Base-by-base conservation (phyloP, 2,113 vertebrate species). In the Ammodytes dubius region DNA sequence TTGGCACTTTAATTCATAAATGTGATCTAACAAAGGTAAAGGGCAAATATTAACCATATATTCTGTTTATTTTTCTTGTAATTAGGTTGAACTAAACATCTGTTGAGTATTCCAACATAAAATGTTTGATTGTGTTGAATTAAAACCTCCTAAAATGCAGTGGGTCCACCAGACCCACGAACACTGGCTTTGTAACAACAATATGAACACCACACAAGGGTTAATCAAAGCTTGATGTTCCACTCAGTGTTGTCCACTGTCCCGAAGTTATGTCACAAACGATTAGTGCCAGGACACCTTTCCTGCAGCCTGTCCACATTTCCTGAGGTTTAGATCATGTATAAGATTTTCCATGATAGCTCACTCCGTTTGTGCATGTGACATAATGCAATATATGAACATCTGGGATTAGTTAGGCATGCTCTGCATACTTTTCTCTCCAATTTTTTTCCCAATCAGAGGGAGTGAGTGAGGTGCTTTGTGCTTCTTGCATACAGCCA, bases 351-450 rank as follows among this genome's bases (percentile, higher is more conserved):
- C 93, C 92, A 49, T 72, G 86, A 86, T 87, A 77, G 85, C 84
- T 91, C 87, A 79, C 83, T 83, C 37, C 60, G 77, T 87, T 86
- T 42, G 47, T 92, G 79, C 49, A 79, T 90, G 84, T 93, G 90
- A 94, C 83, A 93, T 93, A 93, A 92, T 91, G 85, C 81, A 91
- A 90, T 67, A 79, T 91, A 84, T 86, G 81, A 84, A 89, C 92
- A 94, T 94, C 93, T 95, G 93, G 93, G 87, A 43, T 70, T 61
- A 54, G 56, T 94, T 94, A 90, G 35, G 64, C 50, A 17, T 67
- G 66, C 77, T 75, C 63, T 66, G 50, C 75, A 65, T 73, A 60
- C 43, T 74, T 60, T 79, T 72, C 13, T 53, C 2, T 19, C 35
- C 17, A 42, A 13, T 42, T 71, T 53, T 58, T 56, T 64, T 59